Base-by-base conservation (phyloP, 2,797 vertebrate genomes). In the Alfaro cultratus region DNA sequence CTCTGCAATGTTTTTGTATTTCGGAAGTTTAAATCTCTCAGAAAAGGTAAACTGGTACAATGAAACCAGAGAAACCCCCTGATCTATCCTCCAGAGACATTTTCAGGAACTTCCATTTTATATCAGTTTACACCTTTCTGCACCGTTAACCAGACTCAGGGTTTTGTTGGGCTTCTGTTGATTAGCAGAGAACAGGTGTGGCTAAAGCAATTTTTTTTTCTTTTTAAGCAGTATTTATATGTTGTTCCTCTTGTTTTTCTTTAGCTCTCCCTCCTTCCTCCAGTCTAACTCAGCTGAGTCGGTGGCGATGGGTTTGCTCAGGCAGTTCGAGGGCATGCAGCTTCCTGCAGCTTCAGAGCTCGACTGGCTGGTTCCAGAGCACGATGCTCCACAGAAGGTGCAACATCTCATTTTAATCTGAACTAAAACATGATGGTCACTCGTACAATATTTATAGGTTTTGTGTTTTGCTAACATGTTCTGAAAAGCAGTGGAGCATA, bases 321-420 rank as follows among this genome's bases (percentile, higher is more conserved):
- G 96, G 89, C 99, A 99, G 92, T 99, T 99, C 86, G 97, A 99
- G 80, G 98, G 99, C 80, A 98, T 99, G 97, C 98, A 99, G 93
- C 97, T 99, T 36, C 99, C 99, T 0, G 98, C 99, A 0, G 99
- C 98, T 74, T 99, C 99, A 0, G 98, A 99, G 88, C 94, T 99
- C 0, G 98, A 99, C 86, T 99, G 99, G 99, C 95, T 99, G 74
- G 98, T 99, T 57, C 97, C 98, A 0, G 98, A 99, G 85, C 97
- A 98, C 0, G 98, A 99, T 0, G 98, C 98, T 8, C 98, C 99
- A 0, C 98, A 99, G 92, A 99, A 99, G 96, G 99, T 99, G 91
- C 34, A 8, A 10, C 9, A 23, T 49, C 41, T 31, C 55, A 34
- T 10, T 45, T 4, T 34, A 16, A 5, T 39, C 46, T 45, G 34